A percentile compares a stretch with the other conserved stretches of the same genome.
These are phyloP conservation scores for Propithecus perrieri DNA, from an alignment of 2,797 vertebrate species.

Conservation along the genomic window DNA sequence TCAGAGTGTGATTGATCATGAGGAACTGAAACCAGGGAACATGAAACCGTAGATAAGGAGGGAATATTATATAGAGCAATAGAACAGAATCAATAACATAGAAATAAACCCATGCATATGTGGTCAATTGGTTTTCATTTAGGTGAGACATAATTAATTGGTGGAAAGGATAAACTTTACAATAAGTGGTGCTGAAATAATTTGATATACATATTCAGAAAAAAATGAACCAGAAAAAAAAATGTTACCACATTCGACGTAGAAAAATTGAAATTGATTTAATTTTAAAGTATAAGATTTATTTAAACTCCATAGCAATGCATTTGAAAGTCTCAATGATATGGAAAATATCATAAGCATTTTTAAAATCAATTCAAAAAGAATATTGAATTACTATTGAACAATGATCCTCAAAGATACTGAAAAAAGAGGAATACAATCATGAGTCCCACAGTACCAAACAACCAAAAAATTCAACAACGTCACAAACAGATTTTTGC, in stretches of 20 bases:
- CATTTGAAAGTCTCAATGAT: not conserved
- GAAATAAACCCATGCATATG: not conserved
- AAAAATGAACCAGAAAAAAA: not conserved
- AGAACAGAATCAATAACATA: not conserved
- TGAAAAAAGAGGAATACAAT: not conserved
- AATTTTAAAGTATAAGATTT: not conserved
- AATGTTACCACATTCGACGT: not conserved
- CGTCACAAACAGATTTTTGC: not conserved
- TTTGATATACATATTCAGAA: not conserved
- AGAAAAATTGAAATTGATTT: not conserved
- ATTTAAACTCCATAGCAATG: not conserved
- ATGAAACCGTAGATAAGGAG: no score
- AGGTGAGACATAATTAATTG: not conserved
- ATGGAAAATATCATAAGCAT: not conserved
- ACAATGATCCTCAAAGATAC: not conserved
- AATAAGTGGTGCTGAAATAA: not conserved
- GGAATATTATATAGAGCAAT: not conserved
- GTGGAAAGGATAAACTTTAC: not conserved
- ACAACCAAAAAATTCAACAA: not conserved
- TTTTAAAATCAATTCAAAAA: constrained; percentile 1
- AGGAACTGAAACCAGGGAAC: no score
- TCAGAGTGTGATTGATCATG: no score
- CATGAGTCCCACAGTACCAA: not conserved
- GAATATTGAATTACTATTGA: not conserved
- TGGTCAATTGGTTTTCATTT: not conserved